Evolutionary conservation across 2,113 vertebrate genomes (phyloP).

Genomic region (Calypte anna): DNA sequence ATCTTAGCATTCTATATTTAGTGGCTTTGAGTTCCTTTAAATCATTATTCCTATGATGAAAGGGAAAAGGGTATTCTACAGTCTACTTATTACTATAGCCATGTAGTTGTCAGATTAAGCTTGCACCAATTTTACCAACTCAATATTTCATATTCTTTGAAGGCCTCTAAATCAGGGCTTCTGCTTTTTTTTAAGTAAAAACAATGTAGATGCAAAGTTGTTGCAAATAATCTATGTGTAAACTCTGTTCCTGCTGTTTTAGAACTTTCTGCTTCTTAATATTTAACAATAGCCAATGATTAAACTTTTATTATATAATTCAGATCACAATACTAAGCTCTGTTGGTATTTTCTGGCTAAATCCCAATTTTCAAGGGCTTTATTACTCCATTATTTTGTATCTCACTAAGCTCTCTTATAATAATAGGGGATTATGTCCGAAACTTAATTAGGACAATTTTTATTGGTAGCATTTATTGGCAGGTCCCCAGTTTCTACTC

Average conservation of each 20-base stretch:
- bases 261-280: background rate
- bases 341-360: background rate
- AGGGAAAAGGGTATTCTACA: background rate
- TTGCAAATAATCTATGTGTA: background rate
- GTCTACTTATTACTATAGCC: background rate
- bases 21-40: background rate
- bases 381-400: constrained; percentile 38
- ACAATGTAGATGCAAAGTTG: background rate
- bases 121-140: background rate
- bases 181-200: background rate
- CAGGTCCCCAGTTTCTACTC: background rate
- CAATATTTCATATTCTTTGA: background rate
- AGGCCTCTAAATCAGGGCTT: background rate
- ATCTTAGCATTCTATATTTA: background rate
- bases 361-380: constrained; percentile 1
- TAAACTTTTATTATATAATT: background rate
- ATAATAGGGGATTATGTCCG: constrained; percentile 34
- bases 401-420: background rate
- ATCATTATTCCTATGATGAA: background rate
- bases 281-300: background rate
- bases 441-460: constrained; percentile 56
- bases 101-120: background rate
- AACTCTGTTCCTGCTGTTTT: background rate
- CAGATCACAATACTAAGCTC: background rate
- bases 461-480: constrained; percentile 22